A percentile compares a stretch with the other conserved stretches of the same genome.
Evolutionary conservation across 2,888 invertebrate genomes (phyloP).

Genomic region (Calliphora vomitoria): DNA sequence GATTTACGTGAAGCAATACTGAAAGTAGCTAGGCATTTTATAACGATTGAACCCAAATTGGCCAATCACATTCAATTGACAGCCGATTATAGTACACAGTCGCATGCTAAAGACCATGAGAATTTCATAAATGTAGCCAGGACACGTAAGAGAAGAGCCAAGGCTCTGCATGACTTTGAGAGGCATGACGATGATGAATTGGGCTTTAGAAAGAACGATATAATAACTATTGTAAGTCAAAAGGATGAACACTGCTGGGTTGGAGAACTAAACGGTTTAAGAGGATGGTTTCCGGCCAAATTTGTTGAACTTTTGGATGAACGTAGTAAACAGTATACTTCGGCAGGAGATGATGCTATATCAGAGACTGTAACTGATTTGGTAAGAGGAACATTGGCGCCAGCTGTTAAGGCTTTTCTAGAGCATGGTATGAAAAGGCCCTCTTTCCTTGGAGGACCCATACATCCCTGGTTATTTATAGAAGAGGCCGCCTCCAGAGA

Average conservation of each 20-base stretch:
- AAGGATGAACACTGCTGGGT: slow-evolving; percentile 99
- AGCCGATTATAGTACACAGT: slow-evolving; percentile 98
- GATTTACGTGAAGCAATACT: slow-evolving; percentile 98
- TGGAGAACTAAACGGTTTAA: slow-evolving; percentile 96
- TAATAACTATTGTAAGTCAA: slow-evolving; percentile 98
- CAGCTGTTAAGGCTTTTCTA: slow-evolving; percentile 96
- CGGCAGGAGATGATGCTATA: slow-evolving; percentile 98
- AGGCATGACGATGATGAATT: slow-evolving; percentile 99
- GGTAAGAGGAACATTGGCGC: slow-evolving; percentile 96
- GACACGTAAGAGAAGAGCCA: slow-evolving; percentile 94
- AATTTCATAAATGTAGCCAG: slow-evolving; percentile 97
- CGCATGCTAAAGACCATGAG: slow-evolving; percentile 96
- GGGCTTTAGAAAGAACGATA: slow-evolving; percentile 99
- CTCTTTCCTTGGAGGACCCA: slow-evolving; percentile 94
- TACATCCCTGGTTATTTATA: slow-evolving; percentile 99
- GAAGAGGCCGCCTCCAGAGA: slow-evolving; percentile 98
- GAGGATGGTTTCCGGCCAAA: slow-evolving; percentile 98
- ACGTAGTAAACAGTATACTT: slow-evolving; percentile 94
- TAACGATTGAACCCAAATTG: slow-evolving; percentile 95
- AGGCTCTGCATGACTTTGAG: slow-evolving; percentile 98
- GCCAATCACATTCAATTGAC: slow-evolving; percentile 91
- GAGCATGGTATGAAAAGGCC: slow-evolving; percentile 98
- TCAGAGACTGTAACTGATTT: slow-evolving; percentile 98
- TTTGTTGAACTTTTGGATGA: slow-evolving; percentile 98
- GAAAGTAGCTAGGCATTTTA: slow-evolving; percentile 97